phyloP scores from a whole-genome alignment of 2,797 vertebrate genomes.

The Rhinatrema bivittatum region DNA sequence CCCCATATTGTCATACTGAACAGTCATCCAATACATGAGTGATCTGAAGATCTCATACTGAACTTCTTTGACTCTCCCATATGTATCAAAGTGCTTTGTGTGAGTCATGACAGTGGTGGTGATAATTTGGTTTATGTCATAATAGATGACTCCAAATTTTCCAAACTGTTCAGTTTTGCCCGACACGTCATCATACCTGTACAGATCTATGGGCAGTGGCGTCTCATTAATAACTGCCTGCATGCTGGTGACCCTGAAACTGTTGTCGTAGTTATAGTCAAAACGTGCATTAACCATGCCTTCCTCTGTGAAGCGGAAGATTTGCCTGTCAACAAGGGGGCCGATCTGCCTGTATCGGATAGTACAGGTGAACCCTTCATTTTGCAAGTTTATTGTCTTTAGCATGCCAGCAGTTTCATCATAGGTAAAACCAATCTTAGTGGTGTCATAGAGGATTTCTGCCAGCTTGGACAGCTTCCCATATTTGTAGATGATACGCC shows the following conservation, averaged over 20 bases:
- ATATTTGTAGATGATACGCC: slow-evolving; percentile 88
- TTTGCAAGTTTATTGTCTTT: slow-evolving; percentile 91
- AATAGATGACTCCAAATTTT: slow-evolving; percentile 97
- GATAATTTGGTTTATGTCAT: slow-evolving; percentile 97
- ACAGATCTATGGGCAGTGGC: slow-evolving; percentile 90
- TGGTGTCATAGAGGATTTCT: slow-evolving; percentile 90
- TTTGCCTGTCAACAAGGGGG: slow-evolving; percentile 92
- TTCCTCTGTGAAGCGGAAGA: slow-evolving; percentile 94
- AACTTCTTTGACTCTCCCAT: slow-evolving; percentile 92
- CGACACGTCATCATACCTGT: slow-evolving; percentile 92
- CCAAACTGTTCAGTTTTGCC: slow-evolving; percentile 97
- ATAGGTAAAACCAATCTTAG: slow-evolving; percentile 85
- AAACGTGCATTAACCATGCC: slow-evolving; percentile 97
- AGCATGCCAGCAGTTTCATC: slow-evolving; percentile 91
- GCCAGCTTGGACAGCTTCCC: slow-evolving; percentile 87
- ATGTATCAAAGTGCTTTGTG: slow-evolving; percentile 96
- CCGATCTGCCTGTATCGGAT: slow-evolving; percentile 96
- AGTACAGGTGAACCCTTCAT: slow-evolving; percentile 90
- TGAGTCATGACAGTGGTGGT: slow-evolving; percentile 98
- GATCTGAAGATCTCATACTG: slow-evolving; percentile 98
- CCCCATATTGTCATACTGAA: slow-evolving; percentile 97
- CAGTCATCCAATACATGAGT: slow-evolving; percentile 98
- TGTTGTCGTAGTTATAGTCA: slow-evolving; percentile 98
- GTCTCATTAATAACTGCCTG: slow-evolving; percentile 97
- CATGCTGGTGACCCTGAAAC: slow-evolving; percentile 97